A percentile compares a stretch with the other conserved stretches of the same genome.
These are phyloP conservation scores for Alsophila aescularia DNA, from an alignment of 2,888 invertebrate genomes.

Conservation along the genomic window DNA sequence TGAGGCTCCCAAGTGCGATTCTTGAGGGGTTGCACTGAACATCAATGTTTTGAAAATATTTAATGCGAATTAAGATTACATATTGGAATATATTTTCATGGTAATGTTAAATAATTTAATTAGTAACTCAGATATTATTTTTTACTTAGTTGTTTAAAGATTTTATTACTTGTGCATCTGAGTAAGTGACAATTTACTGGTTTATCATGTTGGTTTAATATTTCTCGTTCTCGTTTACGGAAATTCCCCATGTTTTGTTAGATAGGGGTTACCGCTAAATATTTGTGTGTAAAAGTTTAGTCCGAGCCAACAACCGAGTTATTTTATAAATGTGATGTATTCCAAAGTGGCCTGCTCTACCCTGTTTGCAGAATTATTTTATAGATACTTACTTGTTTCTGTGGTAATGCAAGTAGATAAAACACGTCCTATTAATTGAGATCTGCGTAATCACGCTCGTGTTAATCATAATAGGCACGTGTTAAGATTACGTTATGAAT, in stretches of 20 bases:
- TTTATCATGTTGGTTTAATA: not conserved
- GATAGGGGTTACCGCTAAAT: not conserved
- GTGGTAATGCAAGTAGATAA: no score
- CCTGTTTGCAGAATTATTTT: no score
- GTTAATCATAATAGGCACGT: no score
- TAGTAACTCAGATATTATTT: not conserved
- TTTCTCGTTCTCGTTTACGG: not conserved
- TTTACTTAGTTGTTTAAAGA: not conserved
- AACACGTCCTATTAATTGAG: no score
- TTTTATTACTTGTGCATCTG: not conserved
- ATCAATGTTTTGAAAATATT: constrained; percentile 48
- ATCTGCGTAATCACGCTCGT: no score
- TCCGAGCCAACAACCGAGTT: not conserved
- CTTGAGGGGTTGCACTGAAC: constrained; percentile 75
- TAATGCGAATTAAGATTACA: constrained; percentile 33
- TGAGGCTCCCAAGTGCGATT: constrained; percentile 64
- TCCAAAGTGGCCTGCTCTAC: no score
- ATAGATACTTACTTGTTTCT: no score
- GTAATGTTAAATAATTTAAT: not conserved
- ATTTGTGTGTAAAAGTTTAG: not conserved
- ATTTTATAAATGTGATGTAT: not conserved
- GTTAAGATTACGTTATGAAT: no score
- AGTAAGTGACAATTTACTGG: not conserved
- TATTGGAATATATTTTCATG: not conserved
- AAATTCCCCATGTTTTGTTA: not conserved